phyloP scores from a whole-genome alignment of 2,888 invertebrate species.

The Trachelus iudaicus region DNA sequence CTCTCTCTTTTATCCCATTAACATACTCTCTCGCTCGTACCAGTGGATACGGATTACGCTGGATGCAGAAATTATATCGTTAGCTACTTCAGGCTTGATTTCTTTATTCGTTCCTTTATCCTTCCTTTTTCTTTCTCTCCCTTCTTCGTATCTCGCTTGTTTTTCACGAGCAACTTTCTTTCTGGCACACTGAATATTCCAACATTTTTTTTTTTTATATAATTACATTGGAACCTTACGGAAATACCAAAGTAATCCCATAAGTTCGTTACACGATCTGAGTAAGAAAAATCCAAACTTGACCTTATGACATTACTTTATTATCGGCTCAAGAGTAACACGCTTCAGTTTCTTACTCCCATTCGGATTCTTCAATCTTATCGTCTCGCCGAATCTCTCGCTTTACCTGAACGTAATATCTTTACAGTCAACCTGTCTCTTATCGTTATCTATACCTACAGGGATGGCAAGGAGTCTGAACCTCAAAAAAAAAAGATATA shows the following conservation, averaged over 20 bases:
- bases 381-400: too few relatives aligned
- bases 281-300: too few relatives aligned
- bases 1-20: conserved; percentile 39
- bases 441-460: too few relatives aligned
- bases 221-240: not conserved
- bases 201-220: not conserved
- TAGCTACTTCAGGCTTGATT: not conserved
- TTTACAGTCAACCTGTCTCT: too few relatives aligned
- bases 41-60: conserved; percentile 3
- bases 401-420: too few relatives aligned
- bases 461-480: too few relatives aligned
- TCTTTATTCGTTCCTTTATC: not conserved
- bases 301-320: too few relatives aligned
- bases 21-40: conserved; percentile 29
- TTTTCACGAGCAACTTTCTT: not conserved
- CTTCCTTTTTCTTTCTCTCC: not conserved
- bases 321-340: too few relatives aligned
- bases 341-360: too few relatives aligned
- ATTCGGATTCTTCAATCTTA: too few relatives aligned
- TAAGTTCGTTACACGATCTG: too few relatives aligned
- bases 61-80: conserved; percentile 13
- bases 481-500: too few relatives aligned
- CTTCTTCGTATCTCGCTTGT: not conserved
- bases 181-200: not conserved
- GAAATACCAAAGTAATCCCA: not conserved